These are phyloP conservation scores for Antrozous pallidus DNA, from an alignment of 2,797 vertebrate species.

Conservation along the genomic window DNA sequence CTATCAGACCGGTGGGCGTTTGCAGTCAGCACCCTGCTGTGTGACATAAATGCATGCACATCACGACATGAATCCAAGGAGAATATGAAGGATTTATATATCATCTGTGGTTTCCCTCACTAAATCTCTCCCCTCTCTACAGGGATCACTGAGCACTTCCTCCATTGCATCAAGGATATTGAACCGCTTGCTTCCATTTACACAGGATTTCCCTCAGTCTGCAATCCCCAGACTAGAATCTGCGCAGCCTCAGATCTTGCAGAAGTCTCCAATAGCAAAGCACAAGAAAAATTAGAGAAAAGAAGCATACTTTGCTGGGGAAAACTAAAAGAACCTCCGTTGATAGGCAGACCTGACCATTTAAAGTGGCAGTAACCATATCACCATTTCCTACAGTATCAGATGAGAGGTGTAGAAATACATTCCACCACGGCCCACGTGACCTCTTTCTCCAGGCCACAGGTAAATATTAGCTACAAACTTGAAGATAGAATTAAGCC, in stretches of 20 bases:
- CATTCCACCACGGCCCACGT: neutral
- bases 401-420: neutral
- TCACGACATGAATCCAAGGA: neutral
- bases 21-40: neutral
- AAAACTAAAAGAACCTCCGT: neutral
- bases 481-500: constrained; percentile 43
- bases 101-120: neutral
- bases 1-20: neutral
- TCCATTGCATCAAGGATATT: neutral
- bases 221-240: neutral
- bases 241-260: neutral
- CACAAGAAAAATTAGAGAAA: constrained; percentile 15
- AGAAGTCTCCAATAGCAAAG: neutral
- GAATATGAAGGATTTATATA: neutral
- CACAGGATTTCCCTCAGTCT: neutral
- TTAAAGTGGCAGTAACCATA: neutral
- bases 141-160: neutral
- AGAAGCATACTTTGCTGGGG: neutral
- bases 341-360: neutral
- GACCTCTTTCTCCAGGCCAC: neutral
- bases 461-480: constrained; percentile 55
- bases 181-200: neutral
- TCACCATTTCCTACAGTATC: neutral
- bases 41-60: neutral
- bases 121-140: neutral